Evolutionary conservation across 1,140 invertebrate species (phyloP).

Genomic region (Drosophila melanogaster): Release_6_plus_ISO1_MT NT_037436.4:6370501-6371000

Average conservation of each 20-base stretch:
- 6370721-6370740: too few relatives aligned
- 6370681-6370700: too few relatives aligned
- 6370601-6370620: background rate
- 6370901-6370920: slow-evolving; percentile 66
- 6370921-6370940: slow-evolving; percentile 58
- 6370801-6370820: slow-evolving; percentile 3
- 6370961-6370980: slow-evolving; percentile 83
- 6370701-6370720: too few relatives aligned
- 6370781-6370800: background rate
- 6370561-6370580: slow-evolving; percentile 21
- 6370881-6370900: slow-evolving; percentile 65
- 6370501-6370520: slow-evolving; percentile 71
- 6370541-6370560: slow-evolving; percentile 8
- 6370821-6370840: background rate
- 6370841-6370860: slow-evolving; percentile 26
- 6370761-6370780: too few relatives aligned
- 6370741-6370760: too few relatives aligned
- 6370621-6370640: background rate
- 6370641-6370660: too few relatives aligned
- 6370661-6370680: background rate
- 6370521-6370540: slow-evolving; percentile 23
- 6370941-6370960: slow-evolving; percentile 65
- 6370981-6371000: slow-evolving; percentile 80
- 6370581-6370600: slow-evolving; percentile 13
- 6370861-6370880: slow-evolving; percentile 17